Percentiles rank a stretch among this genome's conserved stretches.
phyloP scores from a whole-genome alignment of 2,113 vertebrate genomes.

The Gracilinanus agilis region DNA sequence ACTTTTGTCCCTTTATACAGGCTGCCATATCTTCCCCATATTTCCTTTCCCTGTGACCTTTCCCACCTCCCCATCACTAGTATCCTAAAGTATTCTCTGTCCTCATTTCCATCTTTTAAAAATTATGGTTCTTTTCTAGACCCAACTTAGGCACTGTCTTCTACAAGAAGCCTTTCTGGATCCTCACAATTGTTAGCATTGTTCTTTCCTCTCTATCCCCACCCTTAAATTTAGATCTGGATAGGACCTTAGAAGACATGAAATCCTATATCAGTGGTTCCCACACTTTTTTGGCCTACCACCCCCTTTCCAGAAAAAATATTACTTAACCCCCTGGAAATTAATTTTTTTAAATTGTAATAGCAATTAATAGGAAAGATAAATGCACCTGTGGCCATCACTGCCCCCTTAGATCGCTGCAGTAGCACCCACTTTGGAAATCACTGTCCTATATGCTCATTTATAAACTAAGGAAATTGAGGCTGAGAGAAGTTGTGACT shows the following conservation, averaged over 20 bases:
- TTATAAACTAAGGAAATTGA: background rate
- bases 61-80: background rate
- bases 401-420: no score
- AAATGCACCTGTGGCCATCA: no score
- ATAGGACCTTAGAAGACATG: background rate
- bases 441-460: background rate
- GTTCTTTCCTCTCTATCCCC: background rate
- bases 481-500: background rate
- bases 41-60: background rate
- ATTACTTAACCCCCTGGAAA: no score
- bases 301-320: no score
- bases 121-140: background rate
- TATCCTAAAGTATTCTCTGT: background rate
- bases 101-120: background rate
- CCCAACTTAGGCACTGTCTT: background rate
- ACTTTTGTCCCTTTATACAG: background rate
- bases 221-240: background rate
- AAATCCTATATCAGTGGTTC: rapidly evolving
- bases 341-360: no score
- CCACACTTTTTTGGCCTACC: no score
- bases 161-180: background rate
- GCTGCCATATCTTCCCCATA: background rate
- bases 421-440: no score
- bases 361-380: no score
- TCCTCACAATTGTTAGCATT: background rate